Base-by-base conservation (phyloP, 1,140 invertebrate species). In the Oryzaephilus surinamensis region DNA sequence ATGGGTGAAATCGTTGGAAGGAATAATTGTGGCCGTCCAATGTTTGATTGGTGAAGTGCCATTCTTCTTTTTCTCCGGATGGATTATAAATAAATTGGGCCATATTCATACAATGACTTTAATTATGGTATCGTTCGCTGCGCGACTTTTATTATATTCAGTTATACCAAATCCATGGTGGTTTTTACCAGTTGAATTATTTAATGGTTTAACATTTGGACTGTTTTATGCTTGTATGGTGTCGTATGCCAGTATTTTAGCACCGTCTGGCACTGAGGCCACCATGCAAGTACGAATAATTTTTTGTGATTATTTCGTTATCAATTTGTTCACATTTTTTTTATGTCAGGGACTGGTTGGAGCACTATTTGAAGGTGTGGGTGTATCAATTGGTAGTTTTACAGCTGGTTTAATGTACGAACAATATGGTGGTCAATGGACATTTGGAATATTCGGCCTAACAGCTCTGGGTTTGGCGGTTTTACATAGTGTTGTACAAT, bases 151-250 rank as follows among this genome's bases (percentile, higher is more conserved):
- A 40, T 60, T 81, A 2, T 95, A 95, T 58, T 92, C 89, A 4
- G 60, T 84, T 17, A 61, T 93, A 17, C 66, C 67, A 1, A 80
- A 89, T 62, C 76, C 84, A 0, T 92, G 88, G 86, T 74, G 72
- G 59, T 75, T 84, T 32, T 64, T 96, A 35, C 77, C 87, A 2
- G 75, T 95, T 18, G 91, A 95, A 63, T 58, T 90, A 36, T 63
- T 88, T 5, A 87, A 94, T 64, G 88, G 89, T 10, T 64, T 92
- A 6, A 89, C 89, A 0, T 87, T 87, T 57, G 89, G 90, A 7
- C 68, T 95, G 40, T 86, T 87, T 56, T 95, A 89, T 66, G 76
- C 88, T 0, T 79, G 86, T 6, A 89, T 93, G 78, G 79, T 87
- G 6, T 85, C 84, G 0, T 94, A 92, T 63, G 87, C 87, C 1